Conservation (phyloP, 2,888 invertebrate genomes). For the Drosophila nr. perissopoda region DNA sequence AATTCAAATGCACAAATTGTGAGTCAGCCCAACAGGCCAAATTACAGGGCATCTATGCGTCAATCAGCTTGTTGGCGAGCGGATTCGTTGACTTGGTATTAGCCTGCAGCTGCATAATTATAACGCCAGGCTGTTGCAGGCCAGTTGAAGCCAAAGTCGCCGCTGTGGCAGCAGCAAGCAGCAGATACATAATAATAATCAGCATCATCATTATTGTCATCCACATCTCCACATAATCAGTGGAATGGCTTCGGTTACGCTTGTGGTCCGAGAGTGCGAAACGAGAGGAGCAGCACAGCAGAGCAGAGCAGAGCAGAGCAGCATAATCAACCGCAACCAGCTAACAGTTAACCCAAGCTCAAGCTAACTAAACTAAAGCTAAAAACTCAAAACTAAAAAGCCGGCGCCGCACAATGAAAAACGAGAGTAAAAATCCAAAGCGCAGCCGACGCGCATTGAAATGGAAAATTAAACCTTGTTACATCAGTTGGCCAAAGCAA, state of each 20-base stretch:
- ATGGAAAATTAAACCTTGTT: slow-evolving; percentile 84
- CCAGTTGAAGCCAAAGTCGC: neutral
- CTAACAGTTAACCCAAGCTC: slow-evolving; percentile 41
- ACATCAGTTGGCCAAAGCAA: slow-evolving; percentile 78
- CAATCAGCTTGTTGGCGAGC: slow-evolving; percentile 7
- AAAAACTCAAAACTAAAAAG: slow-evolving; percentile 25
- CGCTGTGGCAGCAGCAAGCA: slow-evolving; percentile 27
- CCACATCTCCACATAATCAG: slow-evolving; percentile 52
- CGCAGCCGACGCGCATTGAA: slow-evolving; percentile 79
- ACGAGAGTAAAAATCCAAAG: slow-evolving; percentile 82
- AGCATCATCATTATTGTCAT: slow-evolving; percentile 34
- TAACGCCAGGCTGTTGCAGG: slow-evolving; percentile 53
- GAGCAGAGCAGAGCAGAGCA: slow-evolving; percentile 15
- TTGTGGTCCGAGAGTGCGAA: slow-evolving; percentile 54
- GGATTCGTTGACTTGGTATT: slow-evolving; percentile 37
- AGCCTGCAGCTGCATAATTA: slow-evolving; percentile 66
- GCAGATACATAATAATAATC: slow-evolving; percentile 35
- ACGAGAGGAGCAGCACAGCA: slow-evolving; percentile 26
- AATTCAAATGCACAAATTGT: neutral
- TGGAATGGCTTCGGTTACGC: slow-evolving; percentile 67
- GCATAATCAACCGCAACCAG: slow-evolving; percentile 82
- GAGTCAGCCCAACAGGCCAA: neutral
- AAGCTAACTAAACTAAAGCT: slow-evolving; percentile 33
- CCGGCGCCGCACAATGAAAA: slow-evolving; percentile 70
- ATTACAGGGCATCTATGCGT: slow-evolving; percentile 8